A percentile compares a stretch with the other conserved stretches of the same genome.
phyloP scores from a whole-genome alignment of 1,140 invertebrate genomes.

The Chironomus tepperi region DNA sequence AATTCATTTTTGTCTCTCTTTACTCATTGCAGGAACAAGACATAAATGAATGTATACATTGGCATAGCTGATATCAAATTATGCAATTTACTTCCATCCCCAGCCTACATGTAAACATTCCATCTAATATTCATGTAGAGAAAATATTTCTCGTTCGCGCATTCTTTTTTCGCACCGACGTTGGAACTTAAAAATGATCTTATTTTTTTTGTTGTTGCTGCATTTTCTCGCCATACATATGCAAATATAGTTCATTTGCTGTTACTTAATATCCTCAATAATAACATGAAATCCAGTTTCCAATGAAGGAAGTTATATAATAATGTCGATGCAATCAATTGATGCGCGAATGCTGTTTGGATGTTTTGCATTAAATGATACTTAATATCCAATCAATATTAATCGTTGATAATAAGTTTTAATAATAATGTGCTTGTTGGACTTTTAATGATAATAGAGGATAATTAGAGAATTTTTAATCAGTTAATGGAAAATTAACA shows the following conservation, averaged over 20 bases:
- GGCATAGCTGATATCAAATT: no score
- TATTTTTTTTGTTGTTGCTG: not conserved
- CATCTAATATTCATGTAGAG: not conserved
- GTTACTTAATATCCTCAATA: slow-evolving; percentile 14
- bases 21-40: no score
- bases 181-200: not conserved
- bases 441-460: not conserved
- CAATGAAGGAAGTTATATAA: slow-evolving; percentile 2
- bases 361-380: not conserved
- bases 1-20: no score
- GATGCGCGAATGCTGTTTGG: not conserved
- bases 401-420: not conserved
- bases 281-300: not conserved
- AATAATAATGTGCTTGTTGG: not conserved
- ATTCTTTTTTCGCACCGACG: not conserved
- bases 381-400: slow-evolving; percentile 14
- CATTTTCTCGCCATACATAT: slow-evolving; percentile 12
- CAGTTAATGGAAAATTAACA: not conserved
- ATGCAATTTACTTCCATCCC: not conserved
- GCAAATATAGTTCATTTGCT: not conserved
- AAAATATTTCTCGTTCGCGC: not conserved
- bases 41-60: no score
- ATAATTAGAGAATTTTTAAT: not conserved
- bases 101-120: not conserved
- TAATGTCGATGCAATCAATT: slow-evolving; percentile 6